Base-by-base conservation (phyloP, 2,888 invertebrate species). In the Phrixothrix hirtus region DNA sequence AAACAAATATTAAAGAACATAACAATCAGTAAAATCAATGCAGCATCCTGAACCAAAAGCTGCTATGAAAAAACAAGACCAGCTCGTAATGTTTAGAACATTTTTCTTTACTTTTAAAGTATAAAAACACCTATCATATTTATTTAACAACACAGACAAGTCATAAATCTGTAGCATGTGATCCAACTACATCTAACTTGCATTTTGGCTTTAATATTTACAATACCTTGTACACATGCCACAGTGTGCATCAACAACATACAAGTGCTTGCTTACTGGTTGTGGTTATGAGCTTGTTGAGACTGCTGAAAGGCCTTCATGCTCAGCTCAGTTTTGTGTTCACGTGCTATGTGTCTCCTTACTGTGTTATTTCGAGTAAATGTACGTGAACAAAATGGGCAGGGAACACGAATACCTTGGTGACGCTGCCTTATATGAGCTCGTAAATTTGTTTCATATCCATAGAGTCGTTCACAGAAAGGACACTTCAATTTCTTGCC, bases 321-420 rank as follows among this genome's bases (percentile, higher is more conserved):
- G 73, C 83, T 86, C 59, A 81, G 74, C 73, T 83, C 84, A 67
- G 87, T 85, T 78, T 91, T 92, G 69, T 92, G 92, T 78, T 93
- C 92, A 64, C 93, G 85, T 21, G 92, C 92, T 74, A 93, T 92
- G 76, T 93, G 93, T 59, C 92, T 84, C 57, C 93, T 84, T 69
- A 93, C 92, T 17, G 92, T 93, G 79, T 93, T 93, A 82, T 93
- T 93, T 69, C 93, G 85, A 63, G 93, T 93, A 78, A 93, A 93
- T 34, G 92, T 93, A 68, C 92, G 87, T 70, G 89, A 83, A 79
- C 93, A 93, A 77, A 89, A 92, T 53, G 92, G 92, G 76, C 93
- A 93, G 46, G 92, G 92, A 72, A 93, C 92, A 44, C 93, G 83
- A 69, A 93, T 93, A 66, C 93, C 92, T 78, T 93, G 92, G 78